Base-by-base conservation (phyloP, 2,888 invertebrate genomes). In the Yponomeuta plumbellus region DNA sequence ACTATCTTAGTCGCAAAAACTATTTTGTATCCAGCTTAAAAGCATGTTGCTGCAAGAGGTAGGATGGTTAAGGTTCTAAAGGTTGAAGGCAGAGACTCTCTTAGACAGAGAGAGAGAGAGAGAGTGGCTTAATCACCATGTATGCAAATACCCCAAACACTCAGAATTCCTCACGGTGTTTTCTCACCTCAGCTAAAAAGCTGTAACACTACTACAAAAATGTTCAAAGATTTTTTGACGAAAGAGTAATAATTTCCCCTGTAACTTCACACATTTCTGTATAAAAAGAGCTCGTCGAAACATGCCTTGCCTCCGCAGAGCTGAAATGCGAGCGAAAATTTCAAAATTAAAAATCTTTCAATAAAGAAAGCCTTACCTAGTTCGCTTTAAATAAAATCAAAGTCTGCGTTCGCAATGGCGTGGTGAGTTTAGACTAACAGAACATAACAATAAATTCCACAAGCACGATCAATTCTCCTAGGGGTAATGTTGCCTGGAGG, bases 381-480 rank as follows among this genome's bases (percentile, higher is more conserved):
- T 75, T 79, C 44, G 39, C 22, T 63, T 80, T 77, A 79, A 79
- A 78, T 79, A 80, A 80, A 80, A 80, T 80, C 79, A 80, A 80
- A 80, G 76, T 63, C 63, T 61, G 23, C 34, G 26, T 21, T 13
- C 21, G 61, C 34, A 34, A 26, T 61, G 39, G 20, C 23, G 21
- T 22, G 22, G 21, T 21, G 59, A 8, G 22, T 58, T 22, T 59
- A 23, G 11, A 11, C 59, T 10, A 13, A 21, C 11, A 23, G 59
- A 59, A 23, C 44, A 52, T 17, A 17, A 17, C 3, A 52, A 4
- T 2, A 44, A 13, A 44, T 8, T 13, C 13, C 44, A 44, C 11
- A 11, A 11, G 4, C 0, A 26, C 5, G n/a, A n/a, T n/a, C n/a
- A n/a, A n/a, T n/a, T n/a, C n/a, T n/a, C n/a, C n/a, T n/a, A n/a